Conservation (phyloP, 2,797 vertebrate genomes). For the Syncerus caffer region DNA sequence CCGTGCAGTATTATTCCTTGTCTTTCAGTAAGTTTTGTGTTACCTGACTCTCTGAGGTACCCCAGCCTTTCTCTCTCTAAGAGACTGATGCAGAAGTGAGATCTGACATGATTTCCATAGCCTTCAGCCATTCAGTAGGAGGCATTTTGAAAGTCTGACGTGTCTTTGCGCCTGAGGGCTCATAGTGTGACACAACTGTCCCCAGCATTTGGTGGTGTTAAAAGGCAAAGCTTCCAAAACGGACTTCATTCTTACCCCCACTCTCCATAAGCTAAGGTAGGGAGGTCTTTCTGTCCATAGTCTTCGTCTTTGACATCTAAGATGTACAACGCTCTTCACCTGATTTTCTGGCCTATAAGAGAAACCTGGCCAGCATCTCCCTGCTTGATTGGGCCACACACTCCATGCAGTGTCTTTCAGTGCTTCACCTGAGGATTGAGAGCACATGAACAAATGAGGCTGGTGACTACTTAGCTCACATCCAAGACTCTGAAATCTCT, state of each 20-base stretch:
- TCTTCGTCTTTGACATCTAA: background rate
- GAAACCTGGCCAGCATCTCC: background rate
- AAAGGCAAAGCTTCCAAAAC: background rate
- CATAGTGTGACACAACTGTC: background rate
- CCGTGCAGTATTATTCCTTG: background rate
- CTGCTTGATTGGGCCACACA: background rate
- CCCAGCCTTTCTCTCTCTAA: background rate
- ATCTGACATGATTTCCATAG: background rate
- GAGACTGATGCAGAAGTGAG: background rate
- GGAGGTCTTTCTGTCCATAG: background rate
- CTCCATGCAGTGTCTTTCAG: background rate
- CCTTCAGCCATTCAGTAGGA: background rate
- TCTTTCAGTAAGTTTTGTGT: background rate
- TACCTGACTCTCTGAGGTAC: background rate
- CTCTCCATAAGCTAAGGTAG: fast-evolving
- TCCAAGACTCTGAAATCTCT: background rate
- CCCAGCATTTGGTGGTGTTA: background rate
- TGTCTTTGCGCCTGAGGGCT: background rate
- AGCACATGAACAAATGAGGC: background rate
- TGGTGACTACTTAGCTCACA: background rate
- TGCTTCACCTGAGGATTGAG: background rate
- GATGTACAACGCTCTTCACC: fast-evolving
- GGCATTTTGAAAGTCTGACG: background rate
- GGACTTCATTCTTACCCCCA: fast-evolving
- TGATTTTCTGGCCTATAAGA: background rate